A percentile compares a stretch with the other conserved stretches of the same genome.
These are phyloP conservation scores for Elmis aenea DNA, from an alignment of 2,888 invertebrate genomes.

Conservation along the genomic window DNA sequence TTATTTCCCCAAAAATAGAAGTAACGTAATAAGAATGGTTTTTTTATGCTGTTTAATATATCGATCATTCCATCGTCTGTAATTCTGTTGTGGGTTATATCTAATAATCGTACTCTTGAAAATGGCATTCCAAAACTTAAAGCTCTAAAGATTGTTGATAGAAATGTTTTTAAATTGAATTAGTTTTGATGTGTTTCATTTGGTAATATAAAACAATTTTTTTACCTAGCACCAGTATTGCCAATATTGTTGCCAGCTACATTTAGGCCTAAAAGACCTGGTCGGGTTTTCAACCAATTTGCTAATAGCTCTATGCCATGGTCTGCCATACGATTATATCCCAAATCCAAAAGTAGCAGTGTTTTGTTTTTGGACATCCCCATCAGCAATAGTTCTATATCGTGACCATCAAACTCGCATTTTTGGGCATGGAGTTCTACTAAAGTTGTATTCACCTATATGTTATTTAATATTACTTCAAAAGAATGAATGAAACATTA, in stretches of 20 bases:
- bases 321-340: slow-evolving; percentile 57
- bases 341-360: slow-evolving; percentile 55
- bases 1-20: slow-evolving; percentile 48
- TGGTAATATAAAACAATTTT: no score
- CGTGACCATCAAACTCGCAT: slow-evolving; percentile 56
- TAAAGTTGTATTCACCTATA: slow-evolving; percentile 45
- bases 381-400: slow-evolving; percentile 52
- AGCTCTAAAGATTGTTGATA: no score
- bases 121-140: slow-evolving; percentile 53
- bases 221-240: slow-evolving; percentile 51
- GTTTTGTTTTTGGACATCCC: slow-evolving; percentile 52
- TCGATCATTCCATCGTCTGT: slow-evolving; percentile 51
- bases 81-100: slow-evolving; percentile 55
- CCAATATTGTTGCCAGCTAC: slow-evolving; percentile 55
- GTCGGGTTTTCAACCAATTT: slow-evolving; percentile 51
- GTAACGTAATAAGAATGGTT: slow-evolving; percentile 45
- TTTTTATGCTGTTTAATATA: slow-evolving; percentile 54
- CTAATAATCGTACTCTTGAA: slow-evolving; percentile 54
- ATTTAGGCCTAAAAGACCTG: slow-evolving; percentile 50
- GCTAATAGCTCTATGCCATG: slow-evolving; percentile 53
- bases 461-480: neutral
- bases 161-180: no score
- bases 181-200: no score
- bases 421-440: slow-evolving; percentile 57
- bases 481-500: neutral